phyloP scores from a whole-genome alignment of 2,797 vertebrate genomes.

The Intellagama lesueurii region DNA sequence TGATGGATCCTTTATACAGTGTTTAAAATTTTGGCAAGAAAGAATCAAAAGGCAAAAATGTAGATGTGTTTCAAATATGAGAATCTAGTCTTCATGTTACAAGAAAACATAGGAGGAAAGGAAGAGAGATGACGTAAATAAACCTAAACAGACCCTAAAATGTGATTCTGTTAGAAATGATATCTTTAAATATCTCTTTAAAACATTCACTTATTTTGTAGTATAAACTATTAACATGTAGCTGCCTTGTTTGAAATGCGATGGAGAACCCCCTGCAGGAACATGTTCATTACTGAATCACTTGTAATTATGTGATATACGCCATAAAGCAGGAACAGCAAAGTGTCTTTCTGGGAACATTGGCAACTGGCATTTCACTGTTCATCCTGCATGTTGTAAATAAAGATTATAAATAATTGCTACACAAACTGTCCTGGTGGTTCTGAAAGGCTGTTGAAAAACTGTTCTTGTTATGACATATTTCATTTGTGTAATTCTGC shows the following conservation, averaged over 20 bases:
- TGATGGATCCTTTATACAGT: neutral
- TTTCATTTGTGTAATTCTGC: slow-evolving; percentile 41
- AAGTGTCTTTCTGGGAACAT: slow-evolving; percentile 54
- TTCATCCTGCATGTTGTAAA: slow-evolving; percentile 54
- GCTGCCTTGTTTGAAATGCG: slow-evolving; percentile 29
- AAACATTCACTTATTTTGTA: neutral
- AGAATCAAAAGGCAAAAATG: neutral
- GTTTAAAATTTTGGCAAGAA: neutral
- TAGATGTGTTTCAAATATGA: neutral
- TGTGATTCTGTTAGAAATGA: neutral
- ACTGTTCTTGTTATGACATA: slow-evolving; percentile 15
- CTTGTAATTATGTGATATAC: slow-evolving; percentile 54
- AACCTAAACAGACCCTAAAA: neutral
- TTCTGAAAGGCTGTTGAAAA: slow-evolving; percentile 54
- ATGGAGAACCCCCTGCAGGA: slow-evolving; percentile 1
- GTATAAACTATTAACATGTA: slow-evolving; percentile 4
- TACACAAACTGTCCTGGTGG: slow-evolving; percentile 48
- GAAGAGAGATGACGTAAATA: accelerated
- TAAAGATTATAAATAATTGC: slow-evolving; percentile 55
- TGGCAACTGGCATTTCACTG: slow-evolving; percentile 52
- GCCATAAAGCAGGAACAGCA: slow-evolving; percentile 37
- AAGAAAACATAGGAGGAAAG: accelerated
- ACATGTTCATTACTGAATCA: slow-evolving; percentile 18
- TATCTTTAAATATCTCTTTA: neutral
- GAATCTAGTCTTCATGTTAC: neutral